Evolutionary conservation across 2,797 vertebrate genomes (phyloP), one percentile per base, ranked within the genome.

Genomic region (Xenopus petersii): DNA sequence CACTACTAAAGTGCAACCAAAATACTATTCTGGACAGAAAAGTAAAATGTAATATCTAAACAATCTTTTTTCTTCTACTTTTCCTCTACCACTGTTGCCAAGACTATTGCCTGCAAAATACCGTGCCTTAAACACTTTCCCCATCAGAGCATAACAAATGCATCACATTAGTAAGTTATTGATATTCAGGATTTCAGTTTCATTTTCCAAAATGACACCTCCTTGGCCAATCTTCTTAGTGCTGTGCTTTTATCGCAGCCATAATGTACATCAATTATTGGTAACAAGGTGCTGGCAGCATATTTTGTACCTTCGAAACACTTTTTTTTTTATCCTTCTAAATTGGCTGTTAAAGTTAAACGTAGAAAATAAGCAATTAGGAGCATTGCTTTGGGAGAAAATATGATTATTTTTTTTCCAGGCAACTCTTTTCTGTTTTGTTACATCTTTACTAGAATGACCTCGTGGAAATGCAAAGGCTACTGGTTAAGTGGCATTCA

Each of bases 401-500:
- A 55, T 6, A 36, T 17, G 33, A 70, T 65, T 36, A 70, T 65
- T 36, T 49, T 64, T 79, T 10, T 77, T 21, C 71, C 64, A 67
- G 13, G 78, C 61, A 81, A 71, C 59, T 62, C n/a, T 15, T 0
- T 55, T 74, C 21, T 80, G 15, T 11, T 61, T 64, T 80, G 51
- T 78, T 78, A 80, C 54, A 79, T 65, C 76, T 58, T 80, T 70
- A 15, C 77, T 78, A 42, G 1, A 78, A 55, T 70, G 65, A 68
- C 66, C 74, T 82, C 71, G 68, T 61, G 73, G 67, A 75, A 81
- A 61, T 10, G 5, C 26, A 80, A 72, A 82, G 75, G 77, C 70
- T 58, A 73, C 3, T 71, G 12, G 24, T 81, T 82, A 54, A 68
- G 64, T 82, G 67, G 60, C 80, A 77, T 84, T 84, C 78, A 74